A percentile compares a stretch with the other conserved stretches of the same genome.
phyloP scores from a whole-genome alignment of 2,888 invertebrate genomes.

The Melikaiella ostensackeni region DNA sequence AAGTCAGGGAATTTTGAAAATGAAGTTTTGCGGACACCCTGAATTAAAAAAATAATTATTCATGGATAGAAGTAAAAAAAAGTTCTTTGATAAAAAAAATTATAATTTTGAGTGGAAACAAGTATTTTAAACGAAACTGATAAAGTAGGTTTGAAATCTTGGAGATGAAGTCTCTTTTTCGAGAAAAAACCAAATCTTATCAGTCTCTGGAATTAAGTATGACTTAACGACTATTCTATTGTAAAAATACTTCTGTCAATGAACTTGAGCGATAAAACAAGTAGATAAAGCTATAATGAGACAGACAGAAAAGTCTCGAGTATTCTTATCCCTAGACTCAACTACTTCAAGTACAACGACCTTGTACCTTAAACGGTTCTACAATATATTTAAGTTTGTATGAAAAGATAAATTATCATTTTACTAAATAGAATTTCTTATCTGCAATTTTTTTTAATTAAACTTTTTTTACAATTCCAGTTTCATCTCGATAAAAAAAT shows the following conservation, averaged over 20 bases:
- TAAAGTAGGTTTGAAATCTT: background rate
- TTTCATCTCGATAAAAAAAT: too few relatives aligned
- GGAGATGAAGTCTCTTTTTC: background rate
- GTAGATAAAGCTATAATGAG: conserved; percentile 23
- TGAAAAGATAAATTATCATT: background rate
- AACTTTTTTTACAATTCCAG: too few relatives aligned
- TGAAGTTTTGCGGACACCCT: too few relatives aligned
- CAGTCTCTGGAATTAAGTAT: background rate
- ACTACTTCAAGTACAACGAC: conserved; percentile 14
- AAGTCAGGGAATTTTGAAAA: too few relatives aligned
- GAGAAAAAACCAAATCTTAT: background rate
- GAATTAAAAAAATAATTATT: too few relatives aligned
- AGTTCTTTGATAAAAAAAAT: background rate
- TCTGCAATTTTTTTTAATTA: too few relatives aligned
- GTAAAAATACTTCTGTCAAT: conserved; percentile 22
- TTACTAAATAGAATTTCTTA: background rate
- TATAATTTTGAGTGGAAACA: background rate
- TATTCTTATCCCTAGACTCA: conserved; percentile 18
- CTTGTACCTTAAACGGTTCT: background rate
- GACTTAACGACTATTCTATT: background rate
- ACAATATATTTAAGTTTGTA: background rate
- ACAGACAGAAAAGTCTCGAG: conserved; percentile 18
- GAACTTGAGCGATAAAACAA: conserved; percentile 26
- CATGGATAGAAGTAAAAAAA: too few relatives aligned
- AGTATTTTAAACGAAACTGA: background rate